These are phyloP conservation scores for Hydropsyche betteni DNA, from an alignment of 2,888 invertebrate species.

Conservation along the genomic window DNA sequence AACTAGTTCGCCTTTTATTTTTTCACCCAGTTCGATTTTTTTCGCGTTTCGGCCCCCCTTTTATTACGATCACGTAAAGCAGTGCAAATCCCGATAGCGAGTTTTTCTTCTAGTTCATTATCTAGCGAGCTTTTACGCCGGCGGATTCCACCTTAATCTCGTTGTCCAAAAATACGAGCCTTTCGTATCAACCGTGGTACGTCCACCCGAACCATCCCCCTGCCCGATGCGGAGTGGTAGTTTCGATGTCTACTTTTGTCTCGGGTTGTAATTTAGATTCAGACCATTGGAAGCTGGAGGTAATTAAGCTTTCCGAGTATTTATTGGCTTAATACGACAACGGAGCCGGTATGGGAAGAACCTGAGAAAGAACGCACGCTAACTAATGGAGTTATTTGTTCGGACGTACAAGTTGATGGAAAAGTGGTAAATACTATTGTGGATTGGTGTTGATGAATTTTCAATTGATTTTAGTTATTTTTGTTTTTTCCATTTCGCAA, in stretches of 20 bases:
- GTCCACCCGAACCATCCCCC: neutral
- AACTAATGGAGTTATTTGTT: slow-evolving; percentile 40
- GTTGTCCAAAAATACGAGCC: slow-evolving; percentile 51
- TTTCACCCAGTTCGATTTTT: slow-evolving; percentile 8
- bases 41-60: neutral
- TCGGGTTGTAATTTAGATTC: slow-evolving; percentile 51
- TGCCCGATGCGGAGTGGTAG: slow-evolving; percentile 11
- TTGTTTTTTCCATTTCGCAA: no score
- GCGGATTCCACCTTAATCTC: slow-evolving; percentile 50
- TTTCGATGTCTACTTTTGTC: slow-evolving; percentile 48
- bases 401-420: neutral
- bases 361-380: slow-evolving; percentile 42
- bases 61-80: slow-evolving; percentile 49
- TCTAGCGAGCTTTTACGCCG: slow-evolving; percentile 49
- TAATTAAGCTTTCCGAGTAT: slow-evolving; percentile 51
- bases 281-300: slow-evolving; percentile 42
- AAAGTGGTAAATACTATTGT: neutral
- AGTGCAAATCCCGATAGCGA: slow-evolving; percentile 47
- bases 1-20: neutral
- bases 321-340: slow-evolving; percentile 50
- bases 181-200: slow-evolving; percentile 36
- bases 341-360: slow-evolving; percentile 24
- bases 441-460: neutral
- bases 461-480: no score
- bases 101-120: slow-evolving; percentile 50